Conservation (phyloP, 2,113 vertebrate genomes). For the Marcusenius ussheri region DNA sequence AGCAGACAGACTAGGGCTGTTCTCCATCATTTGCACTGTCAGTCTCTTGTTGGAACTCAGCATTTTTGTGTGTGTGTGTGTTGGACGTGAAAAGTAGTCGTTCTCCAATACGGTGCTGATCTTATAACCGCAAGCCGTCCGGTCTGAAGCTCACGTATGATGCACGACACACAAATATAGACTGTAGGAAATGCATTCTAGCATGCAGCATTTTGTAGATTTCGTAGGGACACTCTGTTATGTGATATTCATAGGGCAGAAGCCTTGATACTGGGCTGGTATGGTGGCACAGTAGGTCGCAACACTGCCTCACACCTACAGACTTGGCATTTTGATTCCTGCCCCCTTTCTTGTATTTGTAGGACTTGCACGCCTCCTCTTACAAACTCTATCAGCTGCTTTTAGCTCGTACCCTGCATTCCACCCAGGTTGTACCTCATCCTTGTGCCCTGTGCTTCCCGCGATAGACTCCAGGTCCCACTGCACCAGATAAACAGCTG, state of each 20-base stretch:
- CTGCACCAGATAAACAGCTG: not conserved
- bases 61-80: slow-evolving; percentile 4
- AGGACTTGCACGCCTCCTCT: not conserved
- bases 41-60: not conserved
- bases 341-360: not conserved
- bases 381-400: not conserved
- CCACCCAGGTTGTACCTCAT: not conserved
- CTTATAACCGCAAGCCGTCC: not conserved
- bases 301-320: not conserved
- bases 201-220: not conserved
- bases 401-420: not conserved
- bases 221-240: not conserved
- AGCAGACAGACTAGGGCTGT: slow-evolving; percentile 24
- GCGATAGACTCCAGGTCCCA: not conserved
- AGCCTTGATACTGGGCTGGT: not conserved
- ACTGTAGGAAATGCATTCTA: not conserved
- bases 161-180: not conserved
- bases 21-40: slow-evolving; percentile 20
- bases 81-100: not conserved
- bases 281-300: not conserved
- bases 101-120: not conserved
- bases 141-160: not conserved
- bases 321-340: not conserved
- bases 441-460: not conserved
- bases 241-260: not conserved